Conservation (phyloP, 2,797 vertebrate genomes). For the Premnoplex brunnescens region DNA sequence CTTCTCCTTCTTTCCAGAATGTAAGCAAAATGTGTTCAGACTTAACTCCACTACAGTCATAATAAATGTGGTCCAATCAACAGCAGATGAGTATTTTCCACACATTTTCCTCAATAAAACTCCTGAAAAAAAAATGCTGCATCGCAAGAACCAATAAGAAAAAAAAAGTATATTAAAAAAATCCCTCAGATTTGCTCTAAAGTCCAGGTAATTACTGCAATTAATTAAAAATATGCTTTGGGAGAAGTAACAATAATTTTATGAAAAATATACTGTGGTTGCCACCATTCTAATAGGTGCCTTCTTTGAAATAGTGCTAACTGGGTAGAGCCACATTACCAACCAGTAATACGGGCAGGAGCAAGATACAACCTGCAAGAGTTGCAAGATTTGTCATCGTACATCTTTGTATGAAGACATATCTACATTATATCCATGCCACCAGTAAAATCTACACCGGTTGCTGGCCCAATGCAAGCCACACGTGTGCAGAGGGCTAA, state of each 20-base stretch:
- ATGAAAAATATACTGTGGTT: neutral
- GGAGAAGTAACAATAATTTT: neutral
- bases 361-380: neutral
- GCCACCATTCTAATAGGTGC: neutral
- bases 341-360: neutral
- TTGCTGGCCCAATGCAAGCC: neutral
- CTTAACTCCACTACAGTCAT: neutral
- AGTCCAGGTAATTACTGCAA: neutral
- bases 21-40: neutral
- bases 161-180: neutral
- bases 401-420: neutral
- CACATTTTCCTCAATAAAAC: neutral
- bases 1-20: neutral
- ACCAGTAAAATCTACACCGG: neutral
- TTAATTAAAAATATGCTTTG: neutral
- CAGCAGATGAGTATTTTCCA: neutral
- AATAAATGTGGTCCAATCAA: neutral
- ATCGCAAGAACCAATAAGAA: neutral
- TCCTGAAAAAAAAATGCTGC: neutral
- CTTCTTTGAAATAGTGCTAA: neutral
- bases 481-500: fast-evolving
- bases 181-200: neutral
- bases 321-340: neutral
- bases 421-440: neutral
- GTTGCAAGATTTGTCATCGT: neutral